phyloP scores from a whole-genome alignment of 2,888 invertebrate species.

The Cheiracanthium punctorium region DNA sequence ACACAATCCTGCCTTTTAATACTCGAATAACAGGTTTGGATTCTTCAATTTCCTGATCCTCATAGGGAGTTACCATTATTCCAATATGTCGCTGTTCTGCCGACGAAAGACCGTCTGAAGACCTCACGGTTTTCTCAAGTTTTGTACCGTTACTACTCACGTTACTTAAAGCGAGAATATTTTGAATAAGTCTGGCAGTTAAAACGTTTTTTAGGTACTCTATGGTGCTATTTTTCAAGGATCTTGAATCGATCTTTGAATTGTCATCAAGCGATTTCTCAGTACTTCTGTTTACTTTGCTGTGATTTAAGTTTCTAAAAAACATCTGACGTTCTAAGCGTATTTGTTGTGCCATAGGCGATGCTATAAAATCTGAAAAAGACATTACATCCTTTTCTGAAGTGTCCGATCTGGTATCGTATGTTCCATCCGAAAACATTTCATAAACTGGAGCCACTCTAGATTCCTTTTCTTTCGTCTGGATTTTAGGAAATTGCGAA shows the following conservation, averaged over 20 bases:
- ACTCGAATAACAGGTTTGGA: constrained; percentile 38
- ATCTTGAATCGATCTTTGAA: not conserved
- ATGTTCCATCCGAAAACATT: not conserved
- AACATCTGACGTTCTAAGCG: constrained; percentile 32
- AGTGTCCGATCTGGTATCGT: not conserved
- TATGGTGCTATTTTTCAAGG: not conserved
- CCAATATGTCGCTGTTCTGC: constrained; percentile 60
- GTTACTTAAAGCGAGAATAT: constrained; percentile 25
- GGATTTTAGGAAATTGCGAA: not conserved
- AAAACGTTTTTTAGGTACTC: constrained; percentile 28
- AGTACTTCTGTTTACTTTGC: not conserved
- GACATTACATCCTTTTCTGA: constrained; percentile 33
- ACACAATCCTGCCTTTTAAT: constrained; percentile 43
- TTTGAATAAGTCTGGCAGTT: constrained; percentile 31
- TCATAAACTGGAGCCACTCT: not conserved
- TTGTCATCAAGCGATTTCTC: not conserved
- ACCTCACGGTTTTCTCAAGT: not conserved
- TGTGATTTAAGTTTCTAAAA: constrained; percentile 16
- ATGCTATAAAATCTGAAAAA: constrained; percentile 51
- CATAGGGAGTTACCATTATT: constrained; percentile 51
- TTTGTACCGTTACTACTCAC: not conserved
- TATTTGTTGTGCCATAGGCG: constrained; percentile 43
- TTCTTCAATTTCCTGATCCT: not conserved
- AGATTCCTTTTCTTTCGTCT: not conserved
- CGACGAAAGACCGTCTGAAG: constrained; percentile 5